These are phyloP conservation scores for Osmerus mordax DNA, from an alignment of 2,113 vertebrate species.

Conservation along the genomic window DNA sequence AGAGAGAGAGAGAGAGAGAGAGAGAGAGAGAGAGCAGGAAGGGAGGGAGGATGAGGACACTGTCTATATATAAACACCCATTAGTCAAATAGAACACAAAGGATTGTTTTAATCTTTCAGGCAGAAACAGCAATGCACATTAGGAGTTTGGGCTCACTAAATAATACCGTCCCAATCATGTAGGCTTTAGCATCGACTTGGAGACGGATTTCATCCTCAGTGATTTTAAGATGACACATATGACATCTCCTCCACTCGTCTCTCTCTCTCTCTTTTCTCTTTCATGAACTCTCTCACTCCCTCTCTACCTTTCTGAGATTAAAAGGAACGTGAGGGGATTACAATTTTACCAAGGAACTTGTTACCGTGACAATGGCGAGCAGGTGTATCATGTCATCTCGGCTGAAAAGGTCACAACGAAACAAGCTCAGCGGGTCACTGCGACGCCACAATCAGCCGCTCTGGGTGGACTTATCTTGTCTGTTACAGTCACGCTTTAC, in stretches of 20 bases:
- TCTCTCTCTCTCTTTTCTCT: too few relatives aligned
- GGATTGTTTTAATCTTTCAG: too few relatives aligned
- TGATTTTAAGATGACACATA: too few relatives aligned
- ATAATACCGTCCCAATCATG: too few relatives aligned
- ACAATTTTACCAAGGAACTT: neutral
- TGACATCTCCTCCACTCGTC: too few relatives aligned
- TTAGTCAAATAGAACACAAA: too few relatives aligned
- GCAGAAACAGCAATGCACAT: too few relatives aligned
- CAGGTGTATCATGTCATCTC: neutral
- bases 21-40: neutral
- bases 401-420: slow-evolving; percentile 2
- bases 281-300: neutral
- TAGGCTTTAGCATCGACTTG: too few relatives aligned
- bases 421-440: neutral
- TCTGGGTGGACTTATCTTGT: neutral
- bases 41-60: neutral
- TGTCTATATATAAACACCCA: too few relatives aligned
- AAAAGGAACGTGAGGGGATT: neutral
- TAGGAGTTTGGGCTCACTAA: too few relatives aligned
- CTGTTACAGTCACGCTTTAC: neutral
- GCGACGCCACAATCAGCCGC: neutral
- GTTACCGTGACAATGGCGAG: slow-evolving; percentile 3
- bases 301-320: slow-evolving; percentile 1
- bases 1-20: neutral
- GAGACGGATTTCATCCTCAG: too few relatives aligned